phyloP scores from a whole-genome alignment of 2,888 invertebrate species.

The Carcina quercana region DNA sequence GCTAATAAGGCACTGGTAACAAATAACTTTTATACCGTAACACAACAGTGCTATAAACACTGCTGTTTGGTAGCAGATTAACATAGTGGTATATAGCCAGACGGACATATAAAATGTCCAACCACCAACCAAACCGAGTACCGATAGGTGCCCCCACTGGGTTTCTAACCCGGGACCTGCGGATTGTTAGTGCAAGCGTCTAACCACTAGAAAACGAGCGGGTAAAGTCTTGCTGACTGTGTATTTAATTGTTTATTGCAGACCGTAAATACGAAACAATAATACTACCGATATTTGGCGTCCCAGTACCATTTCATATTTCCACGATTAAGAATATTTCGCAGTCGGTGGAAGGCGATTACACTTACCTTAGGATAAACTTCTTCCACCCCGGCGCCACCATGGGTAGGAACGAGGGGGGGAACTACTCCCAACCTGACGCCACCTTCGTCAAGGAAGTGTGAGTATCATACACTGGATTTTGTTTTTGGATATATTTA shows the following conservation, averaged over 20 bases:
- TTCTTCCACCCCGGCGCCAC: constrained; percentile 99
- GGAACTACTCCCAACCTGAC: constrained; percentile 93
- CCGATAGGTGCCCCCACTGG: too few relatives aligned
- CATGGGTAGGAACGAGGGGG: constrained; percentile 94
- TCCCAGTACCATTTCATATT: constrained; percentile 98
- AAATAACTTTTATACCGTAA: too few relatives aligned
- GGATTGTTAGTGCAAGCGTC: too few relatives aligned
- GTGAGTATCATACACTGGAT: constrained; percentile 71
- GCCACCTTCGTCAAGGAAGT: constrained; percentile 99
- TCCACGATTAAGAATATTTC: constrained; percentile 99
- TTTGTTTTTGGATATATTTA: background rate
- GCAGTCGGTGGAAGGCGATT: constrained; percentile 98
- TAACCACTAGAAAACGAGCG: too few relatives aligned
- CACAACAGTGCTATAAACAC: too few relatives aligned
- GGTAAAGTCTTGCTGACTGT: background rate
- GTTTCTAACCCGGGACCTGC: too few relatives aligned
- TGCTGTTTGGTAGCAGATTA: too few relatives aligned
- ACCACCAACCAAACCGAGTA: too few relatives aligned
- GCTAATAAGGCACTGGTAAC: too few relatives aligned
- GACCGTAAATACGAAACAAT: constrained; percentile 98
- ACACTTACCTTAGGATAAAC: constrained; percentile 97
- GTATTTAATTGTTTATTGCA: constrained; percentile 58
- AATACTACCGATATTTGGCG: constrained; percentile 97
- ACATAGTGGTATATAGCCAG: too few relatives aligned
- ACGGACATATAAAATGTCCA: too few relatives aligned